Base-by-base conservation (phyloP, 2,888 invertebrate genomes). In the Phengaris alcon region DNA sequence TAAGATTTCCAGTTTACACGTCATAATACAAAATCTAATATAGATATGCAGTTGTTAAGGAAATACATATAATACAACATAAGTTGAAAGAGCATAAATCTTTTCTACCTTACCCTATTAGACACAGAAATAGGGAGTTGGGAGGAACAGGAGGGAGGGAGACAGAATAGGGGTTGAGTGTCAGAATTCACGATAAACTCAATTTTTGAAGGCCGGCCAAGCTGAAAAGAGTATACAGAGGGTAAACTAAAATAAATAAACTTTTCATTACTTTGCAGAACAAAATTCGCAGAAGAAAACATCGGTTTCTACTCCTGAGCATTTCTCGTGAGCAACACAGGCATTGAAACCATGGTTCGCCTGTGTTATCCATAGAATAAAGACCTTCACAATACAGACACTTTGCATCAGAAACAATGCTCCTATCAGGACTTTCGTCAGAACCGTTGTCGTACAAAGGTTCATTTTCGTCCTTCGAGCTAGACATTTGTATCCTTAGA, bases 361-460 rank as follows among this genome's bases (percentile, higher is more conserved):
- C 78, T 77, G 68, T 76, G 68, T 51, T 77, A 74, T 78, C 51
- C 76, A 75, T 75, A 76, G 78, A 76, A 77, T 75, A 77, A 55
- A 76, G 75, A 73, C 12, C 57, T 2, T 76, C 76, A 76, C 77
- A 76, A 75, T 78, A 76, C 15, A 77, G 74, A 75, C 64, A 77
- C 70, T 77, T 76, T 10, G 76, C 77, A 72, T 75, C 74, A 57
- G 57, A 54, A 77, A 73, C 70, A 59, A 76, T 75, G 69, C 76
- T 77, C 54, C 76, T 78, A 75, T 76, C 77, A 72, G 76, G 76
- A 75, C 74, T 77, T 77, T 78, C 76, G 70, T 77, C 77, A 72
- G 78, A 75, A 75, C 76, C 75, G 74, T 77, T 74, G 70, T 74
- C 72, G 76, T 76, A 75, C 68, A 76, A 76, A 76, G 73, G 73